Conservation (phyloP, 2,797 vertebrate genomes). For the Graptemys geographica region DNA sequence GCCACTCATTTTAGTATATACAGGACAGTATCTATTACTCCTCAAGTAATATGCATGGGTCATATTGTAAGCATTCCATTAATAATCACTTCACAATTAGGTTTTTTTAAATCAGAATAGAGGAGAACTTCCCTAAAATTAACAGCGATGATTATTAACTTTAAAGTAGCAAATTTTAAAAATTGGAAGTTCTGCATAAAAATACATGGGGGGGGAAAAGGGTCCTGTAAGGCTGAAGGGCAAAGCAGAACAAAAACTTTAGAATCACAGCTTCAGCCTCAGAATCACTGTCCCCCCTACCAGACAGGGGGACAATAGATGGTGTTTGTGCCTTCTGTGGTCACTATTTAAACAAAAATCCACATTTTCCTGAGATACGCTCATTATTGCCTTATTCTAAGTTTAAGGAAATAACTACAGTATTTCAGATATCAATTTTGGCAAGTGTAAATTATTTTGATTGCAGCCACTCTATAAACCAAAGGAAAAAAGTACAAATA, state of each 20-base stretch:
- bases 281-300: not conserved
- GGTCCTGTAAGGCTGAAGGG: constrained; percentile 32
- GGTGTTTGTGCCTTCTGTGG: not conserved
- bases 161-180: constrained; percentile 3
- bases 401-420: not conserved
- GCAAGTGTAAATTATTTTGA: not conserved
- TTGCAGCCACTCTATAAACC: not conserved
- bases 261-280: constrained; percentile 26
- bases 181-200: not conserved
- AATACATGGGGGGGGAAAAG: not conserved
- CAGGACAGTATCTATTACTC: not conserved
- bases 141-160: not conserved
- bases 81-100: constrained; percentile 54
- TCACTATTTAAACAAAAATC: constrained; percentile 1
- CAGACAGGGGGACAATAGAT: constrained; percentile 8
- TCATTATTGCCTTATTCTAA: not conserved
- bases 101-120: constrained; percentile 45
- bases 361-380: constrained; percentile 42
- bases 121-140: constrained; percentile 55
- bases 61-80: constrained; percentile 27
- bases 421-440: constrained; percentile 2
- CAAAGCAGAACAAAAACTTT: constrained; percentile 13
- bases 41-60: accelerated
- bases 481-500: not conserved
- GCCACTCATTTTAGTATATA: not conserved